Evolutionary conservation across 1,140 invertebrate genomes (phyloP).

Genomic region (Leptopilina clavipes): DNA sequence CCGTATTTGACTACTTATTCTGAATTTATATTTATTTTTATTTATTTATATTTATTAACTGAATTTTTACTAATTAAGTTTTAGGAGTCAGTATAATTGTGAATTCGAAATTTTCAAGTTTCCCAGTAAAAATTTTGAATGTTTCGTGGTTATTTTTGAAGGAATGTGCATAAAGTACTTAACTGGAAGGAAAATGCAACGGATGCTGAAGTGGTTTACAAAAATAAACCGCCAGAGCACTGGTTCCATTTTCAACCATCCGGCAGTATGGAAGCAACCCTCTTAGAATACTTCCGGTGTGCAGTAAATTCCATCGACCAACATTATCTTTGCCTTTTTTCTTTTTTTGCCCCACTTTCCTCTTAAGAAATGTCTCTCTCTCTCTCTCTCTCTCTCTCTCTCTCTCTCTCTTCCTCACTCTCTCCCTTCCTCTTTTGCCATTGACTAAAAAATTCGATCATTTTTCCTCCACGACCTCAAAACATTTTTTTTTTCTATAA

Average conservation of each 20-base stretch:
- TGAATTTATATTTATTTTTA: no score
- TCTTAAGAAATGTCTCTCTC: not conserved
- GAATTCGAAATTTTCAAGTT: not conserved
- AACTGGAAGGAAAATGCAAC: not conserved
- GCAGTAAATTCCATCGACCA: constrained; percentile 15
- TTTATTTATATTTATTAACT: no score
- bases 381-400: no score
- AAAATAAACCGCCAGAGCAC: not conserved
- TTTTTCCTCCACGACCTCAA: no score
- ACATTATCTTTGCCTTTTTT: constrained; percentile 8
- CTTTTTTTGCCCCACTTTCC: not conserved
- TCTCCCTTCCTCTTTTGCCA: no score
- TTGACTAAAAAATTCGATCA: no score
- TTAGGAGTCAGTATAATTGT: no score
- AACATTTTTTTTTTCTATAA: no score
- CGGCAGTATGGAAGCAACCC: constrained; percentile 14
- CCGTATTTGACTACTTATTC: no score
- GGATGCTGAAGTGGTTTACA: constrained; percentile 5
- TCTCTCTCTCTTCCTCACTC: not conserved
- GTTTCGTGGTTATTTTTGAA: not conserved
- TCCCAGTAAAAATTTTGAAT: not conserved
- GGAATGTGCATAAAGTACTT: not conserved
- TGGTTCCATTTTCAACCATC: constrained; percentile 1
- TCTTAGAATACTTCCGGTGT: constrained; percentile 11
- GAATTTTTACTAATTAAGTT: no score